Base-by-base conservation (phyloP, 2,797 vertebrate species). In the Cryptoprocta ferox region DNA sequence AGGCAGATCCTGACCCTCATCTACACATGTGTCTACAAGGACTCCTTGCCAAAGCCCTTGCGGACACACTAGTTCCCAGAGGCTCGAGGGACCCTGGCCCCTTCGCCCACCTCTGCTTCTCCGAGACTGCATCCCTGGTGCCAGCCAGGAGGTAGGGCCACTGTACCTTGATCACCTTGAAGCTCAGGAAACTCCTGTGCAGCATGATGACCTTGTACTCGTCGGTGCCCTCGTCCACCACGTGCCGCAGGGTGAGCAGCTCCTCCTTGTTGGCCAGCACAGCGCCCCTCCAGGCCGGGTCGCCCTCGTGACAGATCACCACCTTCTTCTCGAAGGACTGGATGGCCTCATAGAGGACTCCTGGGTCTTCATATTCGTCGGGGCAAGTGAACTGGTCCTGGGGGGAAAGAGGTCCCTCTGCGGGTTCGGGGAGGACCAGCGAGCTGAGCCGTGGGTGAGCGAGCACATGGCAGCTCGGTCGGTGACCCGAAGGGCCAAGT, bases 171-270 rank as follows among this genome's bases (percentile, higher is more conserved):
- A 99, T 99, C 98, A 99, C 99, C 98, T 99, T 99, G 98, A 99
- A 99, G 99, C 99, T 99, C 98, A 99, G 98, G 98, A 99, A 99
- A 95, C 99, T 99, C 98, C 99, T 99, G 98, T 99, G 99, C 53
- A 99, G 99, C 99, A 99, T 99, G 98, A 99, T 99, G 98, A 99
- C 99, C 99, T 99, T 99, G 96, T 99, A 99, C 98, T 99, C 99
- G 0, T 99, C 99, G 0, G 99, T 99, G 70, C 99, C 99, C 97
- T 99, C 99, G 11, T 99, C 99, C 32, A 99, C 99, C 98, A 99
- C 99, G 0, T 99, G 99, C 56, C 99, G 98, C 89, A 99, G 98
- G 0, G 99, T 99, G 76, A 99, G 99, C 97, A 99, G 99, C 45
- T 99, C 99, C 98, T 99, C 99, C 30, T 98, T 99, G 98, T 99